Percentiles rank a stretch among this genome's conserved stretches.
phyloP scores from a whole-genome alignment of 30 jellyfish, hydroid and myxozoan species.

The Chironex yamaguchii region DNA sequence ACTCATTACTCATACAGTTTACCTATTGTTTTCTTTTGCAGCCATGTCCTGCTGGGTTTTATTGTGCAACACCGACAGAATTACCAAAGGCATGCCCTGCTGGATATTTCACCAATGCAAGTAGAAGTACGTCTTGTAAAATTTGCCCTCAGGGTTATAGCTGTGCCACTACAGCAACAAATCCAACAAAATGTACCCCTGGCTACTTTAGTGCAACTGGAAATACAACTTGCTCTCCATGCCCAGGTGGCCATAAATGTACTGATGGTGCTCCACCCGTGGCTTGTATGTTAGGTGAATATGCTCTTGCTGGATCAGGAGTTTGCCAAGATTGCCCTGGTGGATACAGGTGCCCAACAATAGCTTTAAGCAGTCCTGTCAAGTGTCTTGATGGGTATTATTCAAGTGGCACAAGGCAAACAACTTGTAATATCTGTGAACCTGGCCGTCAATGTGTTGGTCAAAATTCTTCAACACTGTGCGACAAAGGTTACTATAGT shows the following conservation, averaged over 20 bases:
- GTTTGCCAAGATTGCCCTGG: slow-evolving; percentile 81
- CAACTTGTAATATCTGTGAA: slow-evolving; percentile 84
- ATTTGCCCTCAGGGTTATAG: slow-evolving; percentile 93
- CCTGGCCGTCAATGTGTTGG: slow-evolving; percentile 85
- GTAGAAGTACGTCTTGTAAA: slow-evolving; percentile 69
- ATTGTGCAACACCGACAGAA: slow-evolving; percentile 79
- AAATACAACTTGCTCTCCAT: slow-evolving; percentile 80
- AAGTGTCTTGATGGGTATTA: slow-evolving; percentile 84
- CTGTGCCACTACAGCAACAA: slow-evolving; percentile 71
- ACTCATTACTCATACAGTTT: no score
- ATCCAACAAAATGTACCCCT: slow-evolving; percentile 71
- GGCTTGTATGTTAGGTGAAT: slow-evolving; percentile 84
- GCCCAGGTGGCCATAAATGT: slow-evolving; percentile 93
- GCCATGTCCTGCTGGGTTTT: slow-evolving; percentile 96
- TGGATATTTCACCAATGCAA: slow-evolving; percentile 76
- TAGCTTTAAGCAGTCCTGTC: slow-evolving; percentile 70
- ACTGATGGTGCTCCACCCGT: slow-evolving; percentile 88
- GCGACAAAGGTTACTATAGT: slow-evolving; percentile 88
- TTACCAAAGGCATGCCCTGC: slow-evolving; percentile 83
- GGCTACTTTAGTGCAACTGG: slow-evolving; percentile 93
- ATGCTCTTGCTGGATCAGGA: slow-evolving; percentile 74
- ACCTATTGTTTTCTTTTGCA: slow-evolving; percentile 32
- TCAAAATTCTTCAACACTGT: slow-evolving; percentile 66
- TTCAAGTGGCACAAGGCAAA: slow-evolving; percentile 77
- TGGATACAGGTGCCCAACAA: slow-evolving; percentile 88